A percentile compares a stretch with the other conserved stretches of the same genome.
Evolutionary conservation across 2,113 vertebrate genomes (phyloP).

Genomic region (Anas platyrhynchos): DNA sequence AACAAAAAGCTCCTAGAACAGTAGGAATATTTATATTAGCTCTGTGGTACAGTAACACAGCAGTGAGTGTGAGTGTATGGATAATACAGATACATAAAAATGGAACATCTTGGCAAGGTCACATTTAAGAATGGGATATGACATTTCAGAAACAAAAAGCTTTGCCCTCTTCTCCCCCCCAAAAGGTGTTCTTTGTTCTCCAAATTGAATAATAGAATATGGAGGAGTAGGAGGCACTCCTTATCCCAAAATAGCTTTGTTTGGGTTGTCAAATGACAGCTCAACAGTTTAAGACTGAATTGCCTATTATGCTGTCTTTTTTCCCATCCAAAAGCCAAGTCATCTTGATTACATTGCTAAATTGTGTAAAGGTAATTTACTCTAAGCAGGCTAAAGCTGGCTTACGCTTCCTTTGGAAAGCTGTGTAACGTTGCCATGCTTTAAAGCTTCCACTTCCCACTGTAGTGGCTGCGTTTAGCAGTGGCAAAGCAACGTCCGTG

Average conservation of each 20-base stretch:
- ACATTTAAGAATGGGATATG: background rate
- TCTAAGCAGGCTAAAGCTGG: background rate
- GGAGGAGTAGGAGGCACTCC: background rate
- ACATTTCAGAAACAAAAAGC: background rate
- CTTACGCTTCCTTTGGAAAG: background rate
- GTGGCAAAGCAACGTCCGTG: background rate
- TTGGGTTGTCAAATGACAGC: slow-evolving; percentile 41
- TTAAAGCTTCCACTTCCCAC: background rate
- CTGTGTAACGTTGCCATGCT: background rate
- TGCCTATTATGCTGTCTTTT: background rate
- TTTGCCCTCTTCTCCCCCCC: background rate
- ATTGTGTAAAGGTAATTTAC: background rate
- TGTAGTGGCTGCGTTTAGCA: background rate
- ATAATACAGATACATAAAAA: background rate
- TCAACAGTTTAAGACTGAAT: background rate
- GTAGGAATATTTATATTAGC: background rate
- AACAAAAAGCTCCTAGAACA: background rate
- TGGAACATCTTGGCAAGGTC: background rate
- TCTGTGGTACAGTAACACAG: background rate
- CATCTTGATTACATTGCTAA: slow-evolving; percentile 1
- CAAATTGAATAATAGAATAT: background rate
- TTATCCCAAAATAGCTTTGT: slow-evolving; percentile 31
- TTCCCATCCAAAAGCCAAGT: background rate
- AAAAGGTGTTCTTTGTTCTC: slow-evolving; percentile 15
- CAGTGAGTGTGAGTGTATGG: background rate